phyloP scores from a whole-genome alignment of 2,888 invertebrate genomes.

The Aphodius granarius region DNA sequence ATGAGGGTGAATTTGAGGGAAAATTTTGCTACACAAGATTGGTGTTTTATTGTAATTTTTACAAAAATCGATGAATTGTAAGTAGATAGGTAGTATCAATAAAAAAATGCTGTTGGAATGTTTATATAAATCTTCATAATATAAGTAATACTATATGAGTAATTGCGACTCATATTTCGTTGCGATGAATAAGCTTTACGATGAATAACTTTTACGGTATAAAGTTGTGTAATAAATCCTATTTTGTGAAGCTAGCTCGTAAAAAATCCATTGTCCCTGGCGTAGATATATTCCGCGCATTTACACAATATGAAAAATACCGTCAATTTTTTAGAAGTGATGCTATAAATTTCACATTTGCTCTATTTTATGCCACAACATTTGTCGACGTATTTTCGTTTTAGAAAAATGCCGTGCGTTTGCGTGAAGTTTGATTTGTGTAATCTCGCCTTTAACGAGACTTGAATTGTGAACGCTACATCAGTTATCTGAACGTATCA shows the following conservation, averaged over 20 bases:
- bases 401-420: neutral
- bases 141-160: neutral
- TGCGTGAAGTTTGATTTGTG: neutral
- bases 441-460: too few species aligned
- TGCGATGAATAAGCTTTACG: neutral
- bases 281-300: neutral
- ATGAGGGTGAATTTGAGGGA: too few species aligned
- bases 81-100: too few species aligned
- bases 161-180: neutral
- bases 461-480: too few species aligned
- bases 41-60: too few species aligned
- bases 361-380: neutral
- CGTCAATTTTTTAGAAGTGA: neutral
- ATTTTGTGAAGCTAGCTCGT: neutral
- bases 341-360: neutral
- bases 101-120: too few species aligned
- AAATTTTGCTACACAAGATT: too few species aligned
- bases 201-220: neutral
- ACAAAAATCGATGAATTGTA: too few species aligned
- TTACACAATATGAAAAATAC: neutral
- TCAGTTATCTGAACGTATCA: too few species aligned
- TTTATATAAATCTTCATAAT: too few species aligned
- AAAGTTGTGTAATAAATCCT: neutral
- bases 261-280: neutral
- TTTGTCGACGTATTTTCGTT: neutral